A percentile compares a stretch with the other conserved stretches of the same genome.
Conservation (phyloP, 2,888 invertebrate species). For the Platycnemis pennipes region DNA sequence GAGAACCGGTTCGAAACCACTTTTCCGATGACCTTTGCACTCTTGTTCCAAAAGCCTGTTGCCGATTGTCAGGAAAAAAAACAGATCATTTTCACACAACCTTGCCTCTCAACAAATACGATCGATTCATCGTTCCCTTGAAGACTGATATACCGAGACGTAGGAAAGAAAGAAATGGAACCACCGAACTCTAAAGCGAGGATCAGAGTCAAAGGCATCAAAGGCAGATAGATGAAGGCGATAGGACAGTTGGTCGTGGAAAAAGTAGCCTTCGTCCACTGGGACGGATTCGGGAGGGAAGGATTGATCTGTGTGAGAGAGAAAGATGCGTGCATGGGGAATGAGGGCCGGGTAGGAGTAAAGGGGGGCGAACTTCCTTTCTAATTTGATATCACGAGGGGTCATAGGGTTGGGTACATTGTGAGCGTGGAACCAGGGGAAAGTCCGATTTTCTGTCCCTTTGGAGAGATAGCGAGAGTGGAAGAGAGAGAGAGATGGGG, state of each 20-base stretch:
- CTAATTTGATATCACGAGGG: conserved; percentile 52
- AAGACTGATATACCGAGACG: background rate
- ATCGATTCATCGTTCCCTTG: background rate
- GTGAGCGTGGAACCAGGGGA: conserved; percentile 32
- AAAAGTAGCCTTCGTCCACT: background rate
- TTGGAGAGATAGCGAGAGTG: background rate
- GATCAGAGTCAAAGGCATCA: background rate
- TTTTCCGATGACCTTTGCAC: background rate
- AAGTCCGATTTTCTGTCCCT: background rate
- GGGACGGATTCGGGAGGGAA: background rate
- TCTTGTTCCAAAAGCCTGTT: background rate
- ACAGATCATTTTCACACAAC: background rate
- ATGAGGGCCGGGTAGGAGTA: background rate
- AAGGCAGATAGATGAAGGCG: background rate
- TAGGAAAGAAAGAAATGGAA: background rate
- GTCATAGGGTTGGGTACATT: conserved; percentile 51
- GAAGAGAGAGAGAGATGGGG: background rate
- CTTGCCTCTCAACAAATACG: background rate
- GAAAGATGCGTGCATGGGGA: background rate
- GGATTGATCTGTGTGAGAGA: background rate
- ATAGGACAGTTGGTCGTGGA: background rate
- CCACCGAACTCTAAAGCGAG: background rate
- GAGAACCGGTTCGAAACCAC: background rate
- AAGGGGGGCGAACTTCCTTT: background rate
- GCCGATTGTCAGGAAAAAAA: background rate